A percentile compares a stretch with the other conserved stretches of the same genome.
Evolutionary conservation across 2,113 vertebrate species (phyloP).

Genomic region (Nematolebias whitei): DNA sequence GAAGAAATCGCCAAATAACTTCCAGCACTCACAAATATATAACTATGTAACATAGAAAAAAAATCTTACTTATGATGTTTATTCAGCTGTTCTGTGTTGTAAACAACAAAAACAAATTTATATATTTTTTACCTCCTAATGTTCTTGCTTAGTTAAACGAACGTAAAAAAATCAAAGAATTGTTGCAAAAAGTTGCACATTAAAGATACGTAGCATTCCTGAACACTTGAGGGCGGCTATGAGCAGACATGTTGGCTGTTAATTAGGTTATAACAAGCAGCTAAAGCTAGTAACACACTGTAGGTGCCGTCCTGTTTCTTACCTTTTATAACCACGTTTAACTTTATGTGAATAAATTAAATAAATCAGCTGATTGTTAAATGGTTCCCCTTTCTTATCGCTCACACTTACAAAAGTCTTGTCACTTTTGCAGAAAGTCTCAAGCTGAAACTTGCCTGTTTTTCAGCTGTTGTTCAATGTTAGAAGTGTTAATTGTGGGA

Average conservation of each 20-base stretch:
- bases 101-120: too few species aligned
- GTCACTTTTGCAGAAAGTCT: not conserved
- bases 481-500: not conserved
- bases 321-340: not conserved
- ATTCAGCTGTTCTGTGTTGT: too few species aligned
- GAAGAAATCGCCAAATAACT: too few species aligned
- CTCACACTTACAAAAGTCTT: not conserved
- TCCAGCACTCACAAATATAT: too few species aligned
- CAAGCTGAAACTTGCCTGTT: not conserved
- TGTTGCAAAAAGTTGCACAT: too few species aligned
- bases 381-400: not conserved
- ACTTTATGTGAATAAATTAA: not conserved
- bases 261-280: not conserved
- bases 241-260: not conserved
- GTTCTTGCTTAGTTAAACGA: too few species aligned
- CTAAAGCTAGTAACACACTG: not conserved
- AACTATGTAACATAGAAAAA: too few species aligned
- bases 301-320: not conserved
- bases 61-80: too few species aligned
- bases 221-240: too few species aligned
- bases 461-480: not conserved
- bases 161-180: too few species aligned
- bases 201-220: too few species aligned
- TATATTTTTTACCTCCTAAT: too few species aligned
- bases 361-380: not conserved